Evolutionary conservation across 2,113 vertebrate genomes (phyloP), one percentile per base, ranked within the genome.

Genomic region (Corydoras maculifer): DNA sequence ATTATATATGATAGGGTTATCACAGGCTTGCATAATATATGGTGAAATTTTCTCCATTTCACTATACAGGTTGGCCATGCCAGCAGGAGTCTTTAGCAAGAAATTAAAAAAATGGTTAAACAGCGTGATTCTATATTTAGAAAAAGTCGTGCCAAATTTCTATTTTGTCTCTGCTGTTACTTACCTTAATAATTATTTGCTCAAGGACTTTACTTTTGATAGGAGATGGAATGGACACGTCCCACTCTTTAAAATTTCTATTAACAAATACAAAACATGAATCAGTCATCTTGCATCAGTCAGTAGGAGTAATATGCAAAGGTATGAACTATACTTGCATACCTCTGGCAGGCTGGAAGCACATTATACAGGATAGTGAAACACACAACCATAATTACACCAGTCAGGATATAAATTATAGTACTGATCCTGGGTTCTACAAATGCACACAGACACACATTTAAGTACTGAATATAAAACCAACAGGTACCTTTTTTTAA

Each of bases 281-380:
- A 18, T 43, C 9, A 48, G 50, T 18, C n/a, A 12, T 13, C 35
- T 43, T 4, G 35, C 2, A 43, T 43, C 35, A 8, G 35, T 43
- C 35, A 43, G 35, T 43, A 43, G 35, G 35, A 43, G 35, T 43
- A 8, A 43, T 43, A 8, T 43, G 35, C 35, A 43, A 43, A 43
- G 35, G 35, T 43, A 43, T 5, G 4, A 5, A 43, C 35, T 43
- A 43, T 43, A 5, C 35, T 43, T 43, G 35, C 35, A 5, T 58
- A 83, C 90, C 85, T 90, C 49, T 66, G 77, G 74, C 84, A 88
- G 11, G 68, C 68, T 54, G 82, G 84, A 14, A 87, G 51, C 25
- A 61, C 72, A 64, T 29, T 68, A 80, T 82, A 87, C 18, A 89
- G 62, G 3, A 25, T 2, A 49, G 85, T 5, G 68, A 84, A 84